Evolutionary conservation across 1,140 invertebrate species (phyloP), one percentile per base, ranked within the genome.

Genomic region (Pogonognathellus flavescens): DNA sequence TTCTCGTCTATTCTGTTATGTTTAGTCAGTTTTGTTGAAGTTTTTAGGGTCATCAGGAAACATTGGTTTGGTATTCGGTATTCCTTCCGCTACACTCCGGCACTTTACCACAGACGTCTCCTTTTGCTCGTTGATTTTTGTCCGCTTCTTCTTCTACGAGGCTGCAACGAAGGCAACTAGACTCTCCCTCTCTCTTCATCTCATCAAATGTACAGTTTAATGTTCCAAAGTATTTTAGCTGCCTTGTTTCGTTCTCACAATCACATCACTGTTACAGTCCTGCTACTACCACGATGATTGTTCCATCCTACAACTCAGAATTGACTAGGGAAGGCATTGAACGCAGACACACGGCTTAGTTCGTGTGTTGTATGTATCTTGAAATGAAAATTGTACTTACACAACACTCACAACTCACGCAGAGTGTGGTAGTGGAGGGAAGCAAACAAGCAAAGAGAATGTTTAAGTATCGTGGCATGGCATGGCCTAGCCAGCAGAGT

Each of bases 11-110:
- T 76, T 76, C 70, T 76, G 14, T 76, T 76, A n/a, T 49, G 70
- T 76, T 76, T 76, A 76, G 70, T 76, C 70, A 76, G 80, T 81
- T 81, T 57, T 81, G 80, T 81, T 81, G 80, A 81, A 81, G 53
- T 81, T 81, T 81, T 81, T 81, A 81, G 80, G 50, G 53, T 57
- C 80, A 81, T 81, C 80, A 81, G 50, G 50, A 41, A 76, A 11
- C 31, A 41, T 76, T n/a, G 59, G 25, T 25, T 50, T 76, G 70
- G 31, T 25, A 76, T 76, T 76, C 80, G 22, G 18, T 57, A 55
- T 81, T 81, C 55, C 50, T 81, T 81, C 80, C 80, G 80, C 80
- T 81, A 50, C 80, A 41, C 80, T 81, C 70, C 70, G 70, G 70
- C 70, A 76, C 70, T 76, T 76, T 76, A 76, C 70, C 70, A 76